These are phyloP conservation scores for Rhabdornis inornatus DNA, from an alignment of 2,113 vertebrate species.

Conservation along the genomic window DNA sequence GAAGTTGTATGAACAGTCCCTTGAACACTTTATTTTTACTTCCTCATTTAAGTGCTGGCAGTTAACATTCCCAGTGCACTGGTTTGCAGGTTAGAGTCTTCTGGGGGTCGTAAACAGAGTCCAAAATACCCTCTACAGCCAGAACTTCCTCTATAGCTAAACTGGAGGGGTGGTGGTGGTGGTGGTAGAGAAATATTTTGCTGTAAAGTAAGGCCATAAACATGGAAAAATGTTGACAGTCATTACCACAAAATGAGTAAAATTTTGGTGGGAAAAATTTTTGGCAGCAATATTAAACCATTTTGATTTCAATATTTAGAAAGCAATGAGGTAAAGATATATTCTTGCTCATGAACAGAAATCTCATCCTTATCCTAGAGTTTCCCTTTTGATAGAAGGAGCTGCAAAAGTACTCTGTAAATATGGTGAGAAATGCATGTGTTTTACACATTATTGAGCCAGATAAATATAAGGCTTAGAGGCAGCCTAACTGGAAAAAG, in stretches of 20 bases:
- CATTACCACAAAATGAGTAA: neutral
- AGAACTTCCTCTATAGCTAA: neutral
- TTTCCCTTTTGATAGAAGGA: neutral
- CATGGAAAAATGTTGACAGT: neutral
- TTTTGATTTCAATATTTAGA: neutral
- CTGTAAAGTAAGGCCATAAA: neutral
- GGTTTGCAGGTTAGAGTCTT: neutral
- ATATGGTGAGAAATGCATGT: neutral
- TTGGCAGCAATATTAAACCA: neutral
- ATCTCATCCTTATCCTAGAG: neutral
- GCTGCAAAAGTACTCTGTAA: neutral
- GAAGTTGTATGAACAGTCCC: neutral
- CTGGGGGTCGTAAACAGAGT: neutral
- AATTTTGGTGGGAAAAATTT: neutral
- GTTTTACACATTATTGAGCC: neutral
- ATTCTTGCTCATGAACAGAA: neutral
- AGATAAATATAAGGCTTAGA: neutral
- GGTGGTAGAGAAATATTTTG: neutral
- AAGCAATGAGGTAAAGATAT: neutral
- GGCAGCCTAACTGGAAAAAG: neutral
- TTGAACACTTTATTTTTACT: neutral
- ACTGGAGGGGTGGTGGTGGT: fast-evolving
- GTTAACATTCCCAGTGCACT: neutral
- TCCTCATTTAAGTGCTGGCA: neutral
- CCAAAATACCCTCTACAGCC: neutral